Percentiles rank a stretch among this genome's conserved stretches.
Conservation (phyloP, 2,888 invertebrate genomes). For the Heteropelma amictum region DNA sequence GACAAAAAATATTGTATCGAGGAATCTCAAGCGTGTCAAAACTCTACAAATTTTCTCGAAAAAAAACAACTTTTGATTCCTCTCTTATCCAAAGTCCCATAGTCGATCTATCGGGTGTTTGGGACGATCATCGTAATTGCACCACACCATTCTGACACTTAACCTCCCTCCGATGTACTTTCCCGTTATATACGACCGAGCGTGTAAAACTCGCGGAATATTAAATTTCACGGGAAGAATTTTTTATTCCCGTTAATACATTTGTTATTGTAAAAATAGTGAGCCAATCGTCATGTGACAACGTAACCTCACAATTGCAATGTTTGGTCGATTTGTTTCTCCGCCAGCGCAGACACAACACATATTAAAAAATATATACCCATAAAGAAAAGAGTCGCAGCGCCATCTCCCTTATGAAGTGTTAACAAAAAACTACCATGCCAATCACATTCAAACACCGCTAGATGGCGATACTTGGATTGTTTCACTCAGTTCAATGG, state of each 20-base stretch:
- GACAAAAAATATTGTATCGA: too few relatives aligned
- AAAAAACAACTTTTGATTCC: background rate
- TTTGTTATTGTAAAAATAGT: background rate
- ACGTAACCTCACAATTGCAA: background rate
- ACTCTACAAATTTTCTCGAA: background rate
- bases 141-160: constrained; percentile 26
- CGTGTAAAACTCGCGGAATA: background rate
- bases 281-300: background rate
- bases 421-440: too few relatives aligned
- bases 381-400: too few relatives aligned
- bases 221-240: background rate
- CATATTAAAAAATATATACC: too few relatives aligned
- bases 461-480: too few relatives aligned
- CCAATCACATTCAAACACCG: too few relatives aligned
- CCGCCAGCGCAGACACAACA: too few relatives aligned
- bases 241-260: too few relatives aligned
- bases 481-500: too few relatives aligned
- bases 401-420: too few relatives aligned
- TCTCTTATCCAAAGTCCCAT: constrained; percentile 33
- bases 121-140: constrained; percentile 30
- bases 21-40: too few relatives aligned
- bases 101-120: constrained; percentile 30
- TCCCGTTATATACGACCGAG: background rate
- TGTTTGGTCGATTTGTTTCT: too few relatives aligned
- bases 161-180: constrained; percentile 1